Evolutionary conservation across 2,888 invertebrate species (phyloP).

Genomic region (Odontomyia ornata): DNA sequence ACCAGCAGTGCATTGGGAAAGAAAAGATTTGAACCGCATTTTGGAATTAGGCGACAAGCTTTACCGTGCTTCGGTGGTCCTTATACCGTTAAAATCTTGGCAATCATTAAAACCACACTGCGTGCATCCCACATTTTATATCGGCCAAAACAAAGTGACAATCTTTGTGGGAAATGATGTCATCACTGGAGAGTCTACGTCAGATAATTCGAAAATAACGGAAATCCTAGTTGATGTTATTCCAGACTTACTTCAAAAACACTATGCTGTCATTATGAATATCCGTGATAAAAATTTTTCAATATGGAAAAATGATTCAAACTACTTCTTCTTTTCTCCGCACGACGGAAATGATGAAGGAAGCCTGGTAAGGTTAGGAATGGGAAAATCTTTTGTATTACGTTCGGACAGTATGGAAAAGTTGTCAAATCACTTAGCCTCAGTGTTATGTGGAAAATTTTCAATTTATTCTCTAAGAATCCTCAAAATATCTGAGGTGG

Average conservation of each 20-base stretch:
- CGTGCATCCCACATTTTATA: slow-evolving; percentile 51
- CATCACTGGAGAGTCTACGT: slow-evolving; percentile 32
- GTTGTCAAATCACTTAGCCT: slow-evolving; percentile 6
- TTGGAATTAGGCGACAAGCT: slow-evolving; percentile 50
- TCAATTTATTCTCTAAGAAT: slow-evolving; percentile 21
- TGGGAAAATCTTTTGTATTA: slow-evolving; percentile 41
- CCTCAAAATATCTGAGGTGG: slow-evolving; percentile 19
- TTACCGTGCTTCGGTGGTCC: slow-evolving; percentile 48
- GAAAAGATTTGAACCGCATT: slow-evolving; percentile 48
- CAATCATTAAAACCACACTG: slow-evolving; percentile 50
- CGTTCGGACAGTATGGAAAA: slow-evolving; percentile 16
- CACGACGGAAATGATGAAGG: slow-evolving; percentile 48
- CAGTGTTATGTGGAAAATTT: slow-evolving; percentile 19
- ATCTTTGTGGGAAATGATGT: slow-evolving; percentile 48
- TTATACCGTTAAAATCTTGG: slow-evolving; percentile 47
- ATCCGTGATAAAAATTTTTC: slow-evolving; percentile 48
- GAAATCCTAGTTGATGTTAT: slow-evolving; percentile 34
- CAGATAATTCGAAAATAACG: not conserved
- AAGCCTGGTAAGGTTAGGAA: not conserved
- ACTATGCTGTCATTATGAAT: slow-evolving; percentile 49
- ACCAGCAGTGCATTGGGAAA: slow-evolving; percentile 36
- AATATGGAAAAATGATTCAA: slow-evolving; percentile 50
- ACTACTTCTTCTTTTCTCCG: slow-evolving; percentile 47
- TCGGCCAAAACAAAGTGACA: slow-evolving; percentile 48
- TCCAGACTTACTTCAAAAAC: slow-evolving; percentile 45